These are phyloP conservation scores for Chloroclystis v-ata DNA, from an alignment of 2,888 invertebrate species.

Conservation along the genomic window DNA sequence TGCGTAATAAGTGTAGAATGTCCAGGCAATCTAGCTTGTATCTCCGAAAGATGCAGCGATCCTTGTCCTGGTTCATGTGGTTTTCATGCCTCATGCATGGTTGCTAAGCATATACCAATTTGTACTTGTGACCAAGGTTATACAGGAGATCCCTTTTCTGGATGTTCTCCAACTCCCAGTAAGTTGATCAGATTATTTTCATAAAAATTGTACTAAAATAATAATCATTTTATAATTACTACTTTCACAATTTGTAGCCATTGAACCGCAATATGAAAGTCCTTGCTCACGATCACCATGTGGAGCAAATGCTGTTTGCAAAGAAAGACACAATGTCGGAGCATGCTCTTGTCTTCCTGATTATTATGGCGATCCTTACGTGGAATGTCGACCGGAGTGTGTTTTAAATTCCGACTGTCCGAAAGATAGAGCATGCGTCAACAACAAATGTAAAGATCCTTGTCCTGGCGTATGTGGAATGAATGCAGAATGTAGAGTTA, in stretches of 20 bases:
- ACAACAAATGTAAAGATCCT: conserved; percentile 90
- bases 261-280: conserved; percentile 69
- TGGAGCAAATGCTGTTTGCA: conserved; percentile 91
- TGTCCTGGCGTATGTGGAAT: conserved; percentile 90
- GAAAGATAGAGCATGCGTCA: conserved; percentile 85
- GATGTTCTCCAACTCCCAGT: conserved; percentile 81
- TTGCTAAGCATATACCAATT: conserved; percentile 84
- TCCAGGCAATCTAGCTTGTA: conserved; percentile 83
- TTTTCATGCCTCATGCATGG: conserved; percentile 82
- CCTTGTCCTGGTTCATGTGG: conserved; percentile 88
- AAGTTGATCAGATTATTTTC: conserved; percentile 52
- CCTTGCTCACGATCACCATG: conserved; percentile 92
- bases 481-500: conserved; percentile 89
- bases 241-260: conserved; percentile 46
- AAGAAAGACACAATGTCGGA: conserved; percentile 87
- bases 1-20: conserved; percentile 86
- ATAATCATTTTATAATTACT: not conserved
- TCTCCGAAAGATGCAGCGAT: conserved; percentile 84
- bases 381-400: conserved; percentile 92
- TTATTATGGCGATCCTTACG: conserved; percentile 91
- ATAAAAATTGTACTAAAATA: not conserved
- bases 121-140: conserved; percentile 84
- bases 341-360: conserved; percentile 89
- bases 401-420: conserved; percentile 91
- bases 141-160: conserved; percentile 88